A percentile compares a stretch with the other conserved stretches of the same genome.
phyloP scores from a whole-genome alignment of 2,888 invertebrate genomes.

The Archips xylosteana region DNA sequence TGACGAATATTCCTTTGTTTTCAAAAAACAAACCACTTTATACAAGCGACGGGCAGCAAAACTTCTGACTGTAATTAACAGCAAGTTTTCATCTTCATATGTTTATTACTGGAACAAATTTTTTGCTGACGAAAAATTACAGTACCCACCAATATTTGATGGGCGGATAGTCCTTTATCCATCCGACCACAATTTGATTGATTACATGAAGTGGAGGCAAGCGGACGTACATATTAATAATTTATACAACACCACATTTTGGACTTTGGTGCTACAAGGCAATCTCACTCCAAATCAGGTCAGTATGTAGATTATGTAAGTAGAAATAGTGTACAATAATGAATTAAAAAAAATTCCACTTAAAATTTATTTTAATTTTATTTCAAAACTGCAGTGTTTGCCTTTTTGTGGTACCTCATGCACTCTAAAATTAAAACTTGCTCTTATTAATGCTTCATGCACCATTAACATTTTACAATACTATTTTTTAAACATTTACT shows the following conservation, averaged over 20 bases:
- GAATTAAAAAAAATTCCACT: neutral
- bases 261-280: constrained; percentile 93
- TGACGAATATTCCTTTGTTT: constrained; percentile 98
- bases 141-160: constrained; percentile 98
- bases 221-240: constrained; percentile 99
- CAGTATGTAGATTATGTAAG: neutral
- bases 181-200: constrained; percentile 92
- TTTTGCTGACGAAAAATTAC: constrained; percentile 88
- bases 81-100: constrained; percentile 95
- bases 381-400: too few species aligned
- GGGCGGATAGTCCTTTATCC: constrained; percentile 96
- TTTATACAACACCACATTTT: constrained; percentile 98
- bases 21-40: constrained; percentile 90
- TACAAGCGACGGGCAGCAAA: constrained; percentile 95
- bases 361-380: neutral
- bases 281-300: constrained; percentile 91
- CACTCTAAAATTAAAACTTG: too few species aligned
- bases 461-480: too few species aligned
- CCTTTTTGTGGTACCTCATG: too few species aligned
- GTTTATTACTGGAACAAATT: constrained; percentile 94
- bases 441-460: too few species aligned
- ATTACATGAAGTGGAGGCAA: constrained; percentile 97
- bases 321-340: too few species aligned
- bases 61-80: constrained; percentile 93
- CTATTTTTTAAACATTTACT: too few species aligned